A percentile compares a stretch with the other conserved stretches of the same genome.
These are phyloP conservation scores for Argynnis bischoffii DNA, from an alignment of 2,888 invertebrate species.

Conservation along the genomic window DNA sequence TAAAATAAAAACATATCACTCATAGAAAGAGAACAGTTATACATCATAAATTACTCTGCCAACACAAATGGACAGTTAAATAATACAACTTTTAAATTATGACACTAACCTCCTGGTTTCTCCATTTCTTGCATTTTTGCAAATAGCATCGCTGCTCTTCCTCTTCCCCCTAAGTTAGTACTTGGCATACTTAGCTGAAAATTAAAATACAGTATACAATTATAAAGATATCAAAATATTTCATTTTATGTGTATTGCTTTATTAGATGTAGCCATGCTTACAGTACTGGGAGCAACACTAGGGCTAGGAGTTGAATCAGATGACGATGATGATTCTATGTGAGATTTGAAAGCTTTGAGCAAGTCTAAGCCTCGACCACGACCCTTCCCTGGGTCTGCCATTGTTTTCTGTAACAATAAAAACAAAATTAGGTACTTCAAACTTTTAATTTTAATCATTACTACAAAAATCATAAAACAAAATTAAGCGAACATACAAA, in stretches of 20 bases:
- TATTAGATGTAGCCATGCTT: conserved; percentile 38
- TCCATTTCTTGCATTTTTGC: conserved; percentile 62
- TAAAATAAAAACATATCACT: conserved; percentile 32
- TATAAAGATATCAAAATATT: too few species aligned
- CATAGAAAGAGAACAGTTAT: neutral
- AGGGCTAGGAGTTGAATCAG: conserved; percentile 51
- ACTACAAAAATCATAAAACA: too few species aligned
- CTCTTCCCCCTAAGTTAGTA: conserved; percentile 59
- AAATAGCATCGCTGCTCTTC: conserved; percentile 63
- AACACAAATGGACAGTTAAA: too few species aligned
- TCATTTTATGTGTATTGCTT: too few species aligned
- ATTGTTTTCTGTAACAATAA: conserved; percentile 47
- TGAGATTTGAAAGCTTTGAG: conserved; percentile 64
- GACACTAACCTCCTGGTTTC: conserved; percentile 55
- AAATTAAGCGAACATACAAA: too few species aligned
- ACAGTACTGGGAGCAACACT: conserved; percentile 54
- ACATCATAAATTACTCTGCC: neutral
- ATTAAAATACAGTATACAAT: too few species aligned
- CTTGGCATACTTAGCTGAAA: conserved; percentile 32
- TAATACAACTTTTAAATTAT: too few species aligned
- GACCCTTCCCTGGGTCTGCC: conserved; percentile 63
- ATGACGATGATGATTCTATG: conserved; percentile 48
- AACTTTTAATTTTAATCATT: too few species aligned
- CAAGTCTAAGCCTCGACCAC: conserved; percentile 68
- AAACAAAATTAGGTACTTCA: neutral